Base-by-base conservation (phyloP, 1,140 invertebrate species). In the Drosophila kohkoa region DNA sequence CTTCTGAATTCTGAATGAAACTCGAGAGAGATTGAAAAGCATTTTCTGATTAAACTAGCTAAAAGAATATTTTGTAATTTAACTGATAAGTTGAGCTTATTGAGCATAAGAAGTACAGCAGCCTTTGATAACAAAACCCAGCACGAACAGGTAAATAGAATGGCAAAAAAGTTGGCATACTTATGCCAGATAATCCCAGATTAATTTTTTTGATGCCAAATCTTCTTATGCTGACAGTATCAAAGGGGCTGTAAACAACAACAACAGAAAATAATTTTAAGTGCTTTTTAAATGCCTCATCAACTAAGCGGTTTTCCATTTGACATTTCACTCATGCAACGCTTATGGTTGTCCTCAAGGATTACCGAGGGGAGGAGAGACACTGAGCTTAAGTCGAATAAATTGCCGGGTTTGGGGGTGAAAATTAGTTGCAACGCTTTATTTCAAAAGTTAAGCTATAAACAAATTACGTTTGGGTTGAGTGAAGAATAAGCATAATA, bases 381-480 rank as follows among this genome's bases (percentile, higher is more conserved):
- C 41, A 13, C 41, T 35, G 16, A 16, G 13, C 15, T 28, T 67
- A 63, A 76, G 71, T 68, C 45, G 6, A 69, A 82, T 49, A 64
- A 68, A 76, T 83, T 60, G 10, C 20, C 1, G 7, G 11, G 63
- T 15, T 51, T 69, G 6, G 3, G 52, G 55, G 67, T n/a, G 16
- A 25, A 73, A 67, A 77, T 5, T 45, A 58, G 57, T 64, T 28
- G n/a, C 30, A 64, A 15, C 7, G 43, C 41, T 35, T 54, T 10
- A 52, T 15, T 15, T 3, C 7, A n/a, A 3, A 54, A 51, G 25
- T 35, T 69, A 13, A 52, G 25, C 59, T 43, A 30, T 35, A 64
- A 49, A 65, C 45, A 64, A 80, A 83, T 72, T 48, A 62, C 62
- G 66, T 76, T 76, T 48, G 35, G 75, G 46, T 60, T 13, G 16